Evolutionary conservation across 2,888 invertebrate species (phyloP).

Genomic region (Parasteatoda lunata): DNA sequence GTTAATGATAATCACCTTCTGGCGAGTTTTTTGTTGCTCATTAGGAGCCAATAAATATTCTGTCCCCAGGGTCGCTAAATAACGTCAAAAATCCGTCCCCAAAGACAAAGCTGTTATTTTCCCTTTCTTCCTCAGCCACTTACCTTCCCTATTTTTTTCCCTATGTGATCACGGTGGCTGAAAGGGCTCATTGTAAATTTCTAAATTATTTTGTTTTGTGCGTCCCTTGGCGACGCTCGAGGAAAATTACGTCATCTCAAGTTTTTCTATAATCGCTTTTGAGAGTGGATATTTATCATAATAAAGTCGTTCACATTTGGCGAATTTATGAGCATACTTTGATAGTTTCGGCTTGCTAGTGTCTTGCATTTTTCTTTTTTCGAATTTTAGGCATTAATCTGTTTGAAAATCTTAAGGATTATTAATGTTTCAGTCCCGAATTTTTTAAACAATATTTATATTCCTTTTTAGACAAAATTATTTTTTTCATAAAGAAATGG

Average conservation of each 20-base stretch:
- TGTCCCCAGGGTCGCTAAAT: constrained; percentile 42
- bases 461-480: no score
- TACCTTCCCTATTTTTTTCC: neutral
- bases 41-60: constrained; percentile 48
- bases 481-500: no score
- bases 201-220: constrained; percentile 34
- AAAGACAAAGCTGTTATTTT: constrained; percentile 38
- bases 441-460: no score
- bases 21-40: constrained; percentile 33
- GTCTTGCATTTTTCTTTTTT: neutral
- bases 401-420: neutral
- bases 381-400: neutral
- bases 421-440: neutral
- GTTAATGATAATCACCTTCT: constrained; percentile 44
- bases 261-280: constrained; percentile 26
- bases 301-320: constrained; percentile 21
- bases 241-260: neutral
- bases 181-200: constrained; percentile 30
- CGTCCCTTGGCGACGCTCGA: neutral
- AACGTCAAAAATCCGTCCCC: constrained; percentile 41
- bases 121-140: neutral
- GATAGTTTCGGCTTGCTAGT: neutral
- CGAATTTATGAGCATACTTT: constrained; percentile 26
- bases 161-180: neutral
- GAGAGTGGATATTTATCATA: constrained; percentile 44